Base-by-base conservation (phyloP, 2,797 vertebrate genomes). In the Otolemur crassicaudatus region DNA sequence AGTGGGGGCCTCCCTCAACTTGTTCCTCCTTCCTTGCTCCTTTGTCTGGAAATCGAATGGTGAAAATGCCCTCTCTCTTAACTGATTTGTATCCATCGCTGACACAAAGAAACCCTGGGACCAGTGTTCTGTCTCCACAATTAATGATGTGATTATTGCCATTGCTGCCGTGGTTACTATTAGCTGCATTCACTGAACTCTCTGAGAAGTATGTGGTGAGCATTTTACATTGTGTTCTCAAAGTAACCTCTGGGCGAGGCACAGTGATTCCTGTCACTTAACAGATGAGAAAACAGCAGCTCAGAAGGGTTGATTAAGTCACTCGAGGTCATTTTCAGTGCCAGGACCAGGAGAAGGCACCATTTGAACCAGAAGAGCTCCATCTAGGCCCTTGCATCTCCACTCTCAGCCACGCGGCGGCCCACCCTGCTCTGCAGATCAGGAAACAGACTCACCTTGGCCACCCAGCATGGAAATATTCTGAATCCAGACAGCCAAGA, bases 181-280 rank as follows among this genome's bases (percentile, higher is more conserved):
- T 22, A 34, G 43, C 69, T 34, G 20, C 46, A 1, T 9, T 63
- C 12, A 20, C 82, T 0, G 40, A 85, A 19, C 17, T 20, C 16
- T 0, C 0, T 1, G 65, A 43, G 56, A 70, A 60, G 9, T 1
- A 2, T 0, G 25, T 2, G 23, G 13, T 40, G 20, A 29, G 46
- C 7, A 0, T 60, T 70, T 46, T 19, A 20, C 3, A 1, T 4
- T 2, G 13, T 58, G 29, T 43, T 34, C 77, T 86, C 63, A 0
- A 17, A 77, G 46, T 3, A 34, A 77, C 87, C 43, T 3, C 6
- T 2, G 67, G 53, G n/a, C 0, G 31, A 11, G 0, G 23, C 7
- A 12, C 46, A 1, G 0, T 0, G 19, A 10, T 40, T 56, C 12
- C 37, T 83, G 90, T 49, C 23, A 1, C 10, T 7, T 40, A 19